A percentile compares a stretch with the other conserved stretches of the same genome.
Conservation (phyloP, 1,140 invertebrate species). For the Oscheius sp. region DNA sequence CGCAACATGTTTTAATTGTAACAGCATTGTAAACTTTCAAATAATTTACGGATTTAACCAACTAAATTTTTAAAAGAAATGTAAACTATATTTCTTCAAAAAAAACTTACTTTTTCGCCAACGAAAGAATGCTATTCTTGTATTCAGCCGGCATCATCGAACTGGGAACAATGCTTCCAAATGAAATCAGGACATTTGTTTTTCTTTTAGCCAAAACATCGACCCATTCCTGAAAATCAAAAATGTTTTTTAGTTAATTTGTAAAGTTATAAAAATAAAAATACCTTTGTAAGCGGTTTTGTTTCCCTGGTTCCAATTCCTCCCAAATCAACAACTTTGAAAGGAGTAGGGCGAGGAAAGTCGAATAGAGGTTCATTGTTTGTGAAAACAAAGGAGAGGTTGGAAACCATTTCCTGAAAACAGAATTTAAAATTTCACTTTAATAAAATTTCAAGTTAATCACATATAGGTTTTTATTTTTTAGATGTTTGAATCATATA, state of each 20-base stretch:
- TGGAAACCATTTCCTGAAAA: not conserved
- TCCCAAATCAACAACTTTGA: conserved; percentile 4
- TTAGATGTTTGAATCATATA: too few relatives aligned
- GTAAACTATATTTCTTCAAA: too few relatives aligned
- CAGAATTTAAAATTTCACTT: too few relatives aligned
- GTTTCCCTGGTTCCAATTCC: not conserved
- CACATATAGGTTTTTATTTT: too few relatives aligned
- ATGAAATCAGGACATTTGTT: conserved; percentile 5
- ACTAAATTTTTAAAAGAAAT: too few relatives aligned
- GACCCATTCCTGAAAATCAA: not conserved
- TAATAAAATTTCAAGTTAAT: too few relatives aligned
- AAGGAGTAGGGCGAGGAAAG: conserved; percentile 1
- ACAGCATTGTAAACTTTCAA: too few relatives aligned
- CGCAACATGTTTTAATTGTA: too few relatives aligned
- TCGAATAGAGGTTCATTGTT: conserved; percentile 3
- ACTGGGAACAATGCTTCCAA: not conserved
- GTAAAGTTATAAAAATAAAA: too few relatives aligned
- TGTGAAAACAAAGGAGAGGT: not conserved
- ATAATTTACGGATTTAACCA: too few relatives aligned
- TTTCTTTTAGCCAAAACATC: not conserved
- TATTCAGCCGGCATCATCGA: conserved; percentile 5
- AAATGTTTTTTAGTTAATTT: not conserved
- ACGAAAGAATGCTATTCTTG: not conserved
- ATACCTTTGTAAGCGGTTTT: not conserved
- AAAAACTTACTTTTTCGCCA: not conserved